phyloP scores from a whole-genome alignment of 2,797 vertebrate genomes.

The Myotis daubentonii region DNA sequence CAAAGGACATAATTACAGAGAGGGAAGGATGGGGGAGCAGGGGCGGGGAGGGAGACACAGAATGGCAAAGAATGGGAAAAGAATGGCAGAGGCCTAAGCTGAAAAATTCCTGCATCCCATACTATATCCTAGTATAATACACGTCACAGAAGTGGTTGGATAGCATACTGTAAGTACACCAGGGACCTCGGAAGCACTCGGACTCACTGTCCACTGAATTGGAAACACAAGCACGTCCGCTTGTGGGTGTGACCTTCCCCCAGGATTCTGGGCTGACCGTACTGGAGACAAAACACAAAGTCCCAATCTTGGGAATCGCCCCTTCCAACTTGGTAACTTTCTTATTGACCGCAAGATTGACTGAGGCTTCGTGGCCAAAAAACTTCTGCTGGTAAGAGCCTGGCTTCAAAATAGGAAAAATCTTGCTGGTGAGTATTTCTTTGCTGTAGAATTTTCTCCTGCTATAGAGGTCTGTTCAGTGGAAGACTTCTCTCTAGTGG shows the following conservation, averaged over 20 bases:
- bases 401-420: constrained; percentile 60
- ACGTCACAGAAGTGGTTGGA: background rate
- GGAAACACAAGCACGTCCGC: background rate
- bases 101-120: background rate
- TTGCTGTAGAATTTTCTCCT: constrained; percentile 16
- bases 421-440: background rate
- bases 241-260: background rate
- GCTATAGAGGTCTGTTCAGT: background rate
- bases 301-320: background rate
- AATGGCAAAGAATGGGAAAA: background rate
- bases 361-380: background rate
- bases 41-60: background rate
- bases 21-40: background rate
- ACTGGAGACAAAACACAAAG: background rate
- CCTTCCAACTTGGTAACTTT: constrained; percentile 6
- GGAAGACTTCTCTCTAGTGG: background rate
- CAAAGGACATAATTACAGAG: background rate
- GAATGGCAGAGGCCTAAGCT: background rate
- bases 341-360: background rate
- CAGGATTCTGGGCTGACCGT: background rate
- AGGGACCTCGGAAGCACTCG: background rate
- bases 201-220: background rate
- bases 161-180: background rate
- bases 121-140: background rate
- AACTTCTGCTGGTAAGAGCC: constrained; percentile 6